phyloP scores from a whole-genome alignment of 2,113 vertebrate genomes.

The Neomonachus schauinslandi region DNA sequence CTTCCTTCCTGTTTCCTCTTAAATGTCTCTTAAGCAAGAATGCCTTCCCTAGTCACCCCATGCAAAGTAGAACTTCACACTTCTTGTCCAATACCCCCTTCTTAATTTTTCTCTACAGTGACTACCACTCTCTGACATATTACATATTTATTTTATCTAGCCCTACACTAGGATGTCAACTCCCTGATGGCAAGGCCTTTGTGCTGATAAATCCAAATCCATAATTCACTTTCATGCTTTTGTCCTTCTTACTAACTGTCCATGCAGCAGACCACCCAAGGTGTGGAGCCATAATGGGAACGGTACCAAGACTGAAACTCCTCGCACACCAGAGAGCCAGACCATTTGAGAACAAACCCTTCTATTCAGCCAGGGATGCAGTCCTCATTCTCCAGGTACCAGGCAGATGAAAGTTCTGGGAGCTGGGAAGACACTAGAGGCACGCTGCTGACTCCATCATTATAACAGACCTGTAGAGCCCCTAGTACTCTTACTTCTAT shows the following conservation, averaged over 20 bases:
- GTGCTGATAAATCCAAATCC: not conserved
- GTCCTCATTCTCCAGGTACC: not conserved
- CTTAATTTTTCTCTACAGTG: not conserved
- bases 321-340: accelerated
- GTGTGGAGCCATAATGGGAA: accelerated
- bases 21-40: not conserved
- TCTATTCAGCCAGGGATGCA: not conserved
- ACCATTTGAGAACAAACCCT: not conserved
- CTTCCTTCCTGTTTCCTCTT: not conserved
- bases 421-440: not conserved
- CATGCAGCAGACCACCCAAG: accelerated
- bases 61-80: accelerated
- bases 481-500: not conserved
- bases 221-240: not conserved
- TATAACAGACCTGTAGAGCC: accelerated
- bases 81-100: not conserved
- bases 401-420: not conserved
- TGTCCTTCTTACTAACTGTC: not conserved
- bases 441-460: accelerated
- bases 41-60: not conserved
- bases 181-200: not conserved
- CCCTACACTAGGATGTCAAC: not conserved
- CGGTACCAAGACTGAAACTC: not conserved
- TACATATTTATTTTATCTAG: not conserved
- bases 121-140: not conserved